Percentiles rank a stretch among this genome's conserved stretches.
These are phyloP conservation scores for Sparus aurata DNA, from an alignment of 2,797 vertebrate species.

Conservation along the genomic window DNA sequence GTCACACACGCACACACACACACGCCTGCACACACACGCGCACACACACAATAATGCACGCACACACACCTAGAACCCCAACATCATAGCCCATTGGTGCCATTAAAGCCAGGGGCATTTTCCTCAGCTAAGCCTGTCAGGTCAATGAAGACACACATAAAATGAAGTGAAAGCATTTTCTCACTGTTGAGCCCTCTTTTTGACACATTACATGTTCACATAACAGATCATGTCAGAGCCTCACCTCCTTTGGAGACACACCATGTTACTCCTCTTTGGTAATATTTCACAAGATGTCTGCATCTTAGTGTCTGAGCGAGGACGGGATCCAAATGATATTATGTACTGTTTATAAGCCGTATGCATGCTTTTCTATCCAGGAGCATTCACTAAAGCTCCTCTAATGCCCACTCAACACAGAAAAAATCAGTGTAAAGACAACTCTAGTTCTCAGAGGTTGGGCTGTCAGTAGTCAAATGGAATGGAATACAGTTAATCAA, in stretches of 20 bases:
- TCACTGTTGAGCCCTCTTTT: slow-evolving; percentile 51
- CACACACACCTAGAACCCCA: slow-evolving; percentile 17
- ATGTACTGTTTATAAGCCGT: background rate
- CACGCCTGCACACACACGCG: background rate
- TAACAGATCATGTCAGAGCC: slow-evolving; percentile 37
- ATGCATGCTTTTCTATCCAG: background rate
- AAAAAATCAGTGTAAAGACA: slow-evolving; percentile 5
- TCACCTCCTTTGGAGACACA: slow-evolving; percentile 26
- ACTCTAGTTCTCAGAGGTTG: background rate
- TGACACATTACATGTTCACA: slow-evolving; percentile 62
- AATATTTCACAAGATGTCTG: slow-evolving; percentile 2
- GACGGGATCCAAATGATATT: slow-evolving; percentile 3
- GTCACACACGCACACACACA: background rate
- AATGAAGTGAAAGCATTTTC: slow-evolving; percentile 66
- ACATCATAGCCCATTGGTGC: slow-evolving; percentile 42
- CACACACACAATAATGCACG: slow-evolving; percentile 1
- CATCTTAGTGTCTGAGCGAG: background rate
- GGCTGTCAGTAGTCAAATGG: background rate
- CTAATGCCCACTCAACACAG: background rate
- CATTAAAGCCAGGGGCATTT: slow-evolving; percentile 56
- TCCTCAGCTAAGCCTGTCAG: slow-evolving; percentile 64
- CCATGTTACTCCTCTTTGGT: slow-evolving; percentile 9
- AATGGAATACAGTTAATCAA: background rate
- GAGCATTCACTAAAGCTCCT: background rate
- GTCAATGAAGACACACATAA: slow-evolving; percentile 57